phyloP scores from a whole-genome alignment of 2,797 vertebrate genomes.

The Heterohyrax brucei region DNA sequence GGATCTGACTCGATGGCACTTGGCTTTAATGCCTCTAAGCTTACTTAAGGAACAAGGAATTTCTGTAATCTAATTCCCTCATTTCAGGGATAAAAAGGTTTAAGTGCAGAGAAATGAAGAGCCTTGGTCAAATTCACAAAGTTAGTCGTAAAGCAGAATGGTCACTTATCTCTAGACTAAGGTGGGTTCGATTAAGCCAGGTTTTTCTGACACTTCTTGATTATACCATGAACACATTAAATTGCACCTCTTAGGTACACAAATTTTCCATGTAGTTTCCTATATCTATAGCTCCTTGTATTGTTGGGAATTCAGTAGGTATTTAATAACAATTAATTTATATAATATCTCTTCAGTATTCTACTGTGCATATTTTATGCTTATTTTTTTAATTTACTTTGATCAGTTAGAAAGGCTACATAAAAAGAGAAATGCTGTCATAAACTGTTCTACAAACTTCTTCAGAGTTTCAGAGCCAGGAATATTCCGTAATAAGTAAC shows the following conservation, averaged over 20 bases:
- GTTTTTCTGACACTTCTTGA: neutral
- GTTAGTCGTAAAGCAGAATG: neutral
- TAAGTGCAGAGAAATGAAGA: neutral
- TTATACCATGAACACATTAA: conserved; percentile 1
- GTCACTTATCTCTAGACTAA: neutral
- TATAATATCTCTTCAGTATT: neutral
- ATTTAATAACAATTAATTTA: conserved; percentile 19
- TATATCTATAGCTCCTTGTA: neutral
- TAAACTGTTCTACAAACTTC: conserved; percentile 46
- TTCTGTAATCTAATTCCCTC: neutral
- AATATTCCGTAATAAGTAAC: conserved; percentile 13
- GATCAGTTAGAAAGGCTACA: neutral
- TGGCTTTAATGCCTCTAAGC: neutral
- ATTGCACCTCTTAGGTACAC: neutral
- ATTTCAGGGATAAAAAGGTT: neutral
- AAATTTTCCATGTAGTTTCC: neutral
- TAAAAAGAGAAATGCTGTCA: conserved; percentile 31
- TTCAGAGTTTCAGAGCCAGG: conserved; percentile 46
- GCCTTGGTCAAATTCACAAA: neutral
- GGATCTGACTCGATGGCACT: too few species aligned
- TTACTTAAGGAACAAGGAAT: neutral
- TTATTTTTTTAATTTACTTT: neutral
- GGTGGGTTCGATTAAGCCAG: neutral
- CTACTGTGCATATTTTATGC: neutral
- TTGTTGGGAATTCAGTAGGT: neutral